phyloP scores from a whole-genome alignment of 2,888 invertebrate genomes.

The Liopterus haemorrhoidalis region DNA sequence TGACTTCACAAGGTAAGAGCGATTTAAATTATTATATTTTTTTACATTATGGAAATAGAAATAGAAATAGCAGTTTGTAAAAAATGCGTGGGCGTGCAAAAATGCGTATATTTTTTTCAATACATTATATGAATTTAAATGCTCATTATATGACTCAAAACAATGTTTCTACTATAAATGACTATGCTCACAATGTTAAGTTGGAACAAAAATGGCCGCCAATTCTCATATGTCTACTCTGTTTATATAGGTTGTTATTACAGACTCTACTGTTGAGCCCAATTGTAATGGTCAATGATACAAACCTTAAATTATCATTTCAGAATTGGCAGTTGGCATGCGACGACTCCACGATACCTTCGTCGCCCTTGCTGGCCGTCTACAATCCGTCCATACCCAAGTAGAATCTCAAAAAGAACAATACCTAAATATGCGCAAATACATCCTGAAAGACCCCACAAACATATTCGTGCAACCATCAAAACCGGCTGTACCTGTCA shows the following conservation, averaged over 20 bases:
- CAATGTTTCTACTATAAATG: too few species aligned
- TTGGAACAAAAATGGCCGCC: too few species aligned
- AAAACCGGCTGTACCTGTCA: conserved; percentile 35
- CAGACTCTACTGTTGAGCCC: conserved; percentile 5
- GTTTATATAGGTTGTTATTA: background rate
- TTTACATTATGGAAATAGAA: too few species aligned
- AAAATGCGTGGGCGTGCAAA: too few species aligned
- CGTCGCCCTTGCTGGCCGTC: conserved; percentile 78
- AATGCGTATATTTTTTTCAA: too few species aligned
- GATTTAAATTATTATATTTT: conserved; percentile 11
- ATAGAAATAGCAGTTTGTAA: too few species aligned
- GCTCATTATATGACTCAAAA: too few species aligned
- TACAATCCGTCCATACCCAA: conserved; percentile 72
- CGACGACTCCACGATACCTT: conserved; percentile 79
- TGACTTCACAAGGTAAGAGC: conserved; percentile 60
- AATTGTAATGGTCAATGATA: too few species aligned
- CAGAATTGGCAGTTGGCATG: conserved; percentile 74
- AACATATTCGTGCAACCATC: conserved; percentile 63
- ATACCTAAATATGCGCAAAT: conserved; percentile 73
- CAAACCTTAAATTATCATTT: too few species aligned
- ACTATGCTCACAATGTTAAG: too few species aligned
- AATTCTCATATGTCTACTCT: background rate
- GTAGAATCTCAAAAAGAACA: conserved; percentile 80
- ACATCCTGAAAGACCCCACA: conserved; percentile 68
- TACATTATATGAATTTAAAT: too few species aligned